Evolutionary conservation across 2,888 invertebrate genomes (phyloP).

Genomic region (Nemotelus pantherinus): DNA sequence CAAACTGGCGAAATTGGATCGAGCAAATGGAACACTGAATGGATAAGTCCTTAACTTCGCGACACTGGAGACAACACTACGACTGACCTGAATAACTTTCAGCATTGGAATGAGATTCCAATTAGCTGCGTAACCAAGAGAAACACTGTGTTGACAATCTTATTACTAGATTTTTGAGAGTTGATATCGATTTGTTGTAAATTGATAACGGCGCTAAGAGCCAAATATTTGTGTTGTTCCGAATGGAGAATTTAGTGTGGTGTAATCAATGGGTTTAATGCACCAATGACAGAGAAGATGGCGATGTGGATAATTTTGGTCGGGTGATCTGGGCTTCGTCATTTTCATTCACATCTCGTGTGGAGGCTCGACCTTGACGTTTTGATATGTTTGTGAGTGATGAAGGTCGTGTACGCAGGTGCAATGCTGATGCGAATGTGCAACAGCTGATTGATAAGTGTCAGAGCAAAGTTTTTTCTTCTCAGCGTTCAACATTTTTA

Average conservation of each 20-base stretch:
- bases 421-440: background rate
- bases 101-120: slow-evolving; percentile 16
- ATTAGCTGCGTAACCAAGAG: background rate
- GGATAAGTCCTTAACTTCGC: background rate
- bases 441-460: background rate
- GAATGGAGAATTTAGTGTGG: too few species aligned
- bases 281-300: background rate
- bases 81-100: background rate
- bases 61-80: background rate
- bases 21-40: background rate
- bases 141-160: background rate
- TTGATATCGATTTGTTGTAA: background rate
- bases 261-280: too few species aligned
- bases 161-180: background rate
- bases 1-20: background rate
- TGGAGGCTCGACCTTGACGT: slow-evolving; percentile 19
- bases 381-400: background rate
- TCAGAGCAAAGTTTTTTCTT: background rate
- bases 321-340: background rate
- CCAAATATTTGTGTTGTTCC: too few species aligned
- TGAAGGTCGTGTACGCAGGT: background rate
- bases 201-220: background rate
- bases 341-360: background rate
- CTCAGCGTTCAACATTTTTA: too few species aligned
- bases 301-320: background rate